Conservation (phyloP, 2,113 vertebrate genomes). For the Brevimyrus niger region DNA sequence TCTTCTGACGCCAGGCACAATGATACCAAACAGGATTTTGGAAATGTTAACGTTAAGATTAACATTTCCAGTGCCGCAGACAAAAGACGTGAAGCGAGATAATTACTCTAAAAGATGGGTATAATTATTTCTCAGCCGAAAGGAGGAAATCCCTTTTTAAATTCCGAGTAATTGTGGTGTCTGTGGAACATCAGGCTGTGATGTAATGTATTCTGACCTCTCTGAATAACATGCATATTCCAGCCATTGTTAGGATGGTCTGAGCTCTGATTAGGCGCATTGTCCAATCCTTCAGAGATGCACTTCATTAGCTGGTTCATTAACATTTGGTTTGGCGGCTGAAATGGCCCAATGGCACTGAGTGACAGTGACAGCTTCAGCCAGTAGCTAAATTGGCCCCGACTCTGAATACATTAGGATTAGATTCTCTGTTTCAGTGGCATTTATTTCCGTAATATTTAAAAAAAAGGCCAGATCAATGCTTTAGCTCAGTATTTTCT, state of each 20-base stretch:
- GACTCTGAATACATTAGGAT: neutral
- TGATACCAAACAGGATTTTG: slow-evolving; percentile 3
- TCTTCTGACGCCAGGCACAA: slow-evolving; percentile 21
- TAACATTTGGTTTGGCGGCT: slow-evolving; percentile 34
- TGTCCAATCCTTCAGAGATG: slow-evolving; percentile 32
- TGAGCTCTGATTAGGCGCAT: slow-evolving; percentile 34
- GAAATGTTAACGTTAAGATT: slow-evolving; percentile 5
- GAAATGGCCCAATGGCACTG: slow-evolving; percentile 13
- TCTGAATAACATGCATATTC: slow-evolving; percentile 39
- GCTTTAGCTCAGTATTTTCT: neutral
- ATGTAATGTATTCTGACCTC: slow-evolving; percentile 30
- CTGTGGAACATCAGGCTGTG: slow-evolving; percentile 16
- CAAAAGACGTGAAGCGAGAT: slow-evolving; percentile 37
- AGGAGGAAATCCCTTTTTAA: slow-evolving; percentile 30
- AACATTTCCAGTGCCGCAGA: slow-evolving; percentile 14
- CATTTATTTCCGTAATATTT: neutral
- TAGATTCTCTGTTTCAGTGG: neutral
- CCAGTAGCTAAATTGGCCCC: neutral
- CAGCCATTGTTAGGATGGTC: slow-evolving; percentile 32
- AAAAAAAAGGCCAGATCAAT: neutral
- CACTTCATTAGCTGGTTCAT: slow-evolving; percentile 33
- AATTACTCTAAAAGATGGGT: slow-evolving; percentile 40
- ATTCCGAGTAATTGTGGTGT: slow-evolving; percentile 31
- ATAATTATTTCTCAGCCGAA: slow-evolving; percentile 30
- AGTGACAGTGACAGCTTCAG: neutral